phyloP scores from a whole-genome alignment of 2,888 invertebrate genomes.

The Trichacis sp. region DNA sequence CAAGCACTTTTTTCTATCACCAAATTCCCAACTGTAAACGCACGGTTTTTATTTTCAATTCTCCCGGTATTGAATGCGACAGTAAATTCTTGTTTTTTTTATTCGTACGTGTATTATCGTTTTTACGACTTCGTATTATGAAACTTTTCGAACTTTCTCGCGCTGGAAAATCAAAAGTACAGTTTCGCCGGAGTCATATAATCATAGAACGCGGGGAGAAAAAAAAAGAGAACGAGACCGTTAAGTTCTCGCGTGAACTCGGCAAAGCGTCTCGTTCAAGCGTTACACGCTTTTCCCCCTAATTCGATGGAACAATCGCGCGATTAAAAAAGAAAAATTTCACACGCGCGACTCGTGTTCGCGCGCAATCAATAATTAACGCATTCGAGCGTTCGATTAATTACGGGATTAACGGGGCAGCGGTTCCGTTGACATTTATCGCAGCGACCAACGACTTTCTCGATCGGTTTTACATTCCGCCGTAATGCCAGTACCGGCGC shows the following conservation, averaged over 20 bases:
- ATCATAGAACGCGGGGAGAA: neutral
- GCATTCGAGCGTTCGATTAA: neutral
- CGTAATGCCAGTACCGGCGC: neutral
- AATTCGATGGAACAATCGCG: neutral
- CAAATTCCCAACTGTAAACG: conserved; percentile 19
- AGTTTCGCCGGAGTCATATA: conserved; percentile 2
- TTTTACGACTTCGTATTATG: neutral
- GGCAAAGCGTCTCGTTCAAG: conserved; percentile 15
- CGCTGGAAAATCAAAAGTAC: conserved; percentile 1
- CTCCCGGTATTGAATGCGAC: neutral
- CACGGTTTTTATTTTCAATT: no score
- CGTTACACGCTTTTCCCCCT: conserved; percentile 12
- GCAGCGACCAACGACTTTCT: neutral
- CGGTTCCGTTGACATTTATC: neutral
- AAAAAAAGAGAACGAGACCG: conserved; percentile 18
- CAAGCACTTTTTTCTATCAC: no score
- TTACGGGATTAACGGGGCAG: neutral
- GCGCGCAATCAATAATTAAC: neutral
- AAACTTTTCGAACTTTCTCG: conserved; percentile 1
- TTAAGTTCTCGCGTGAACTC: conserved; percentile 30
- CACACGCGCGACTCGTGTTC: neutral
- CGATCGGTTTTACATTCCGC: neutral
- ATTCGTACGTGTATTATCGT: no score
- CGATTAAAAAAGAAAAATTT: neutral
- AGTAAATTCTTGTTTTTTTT: no score